phyloP scores from a whole-genome alignment of 2,797 vertebrate genomes.

The Halcyon chelicuti region DNA sequence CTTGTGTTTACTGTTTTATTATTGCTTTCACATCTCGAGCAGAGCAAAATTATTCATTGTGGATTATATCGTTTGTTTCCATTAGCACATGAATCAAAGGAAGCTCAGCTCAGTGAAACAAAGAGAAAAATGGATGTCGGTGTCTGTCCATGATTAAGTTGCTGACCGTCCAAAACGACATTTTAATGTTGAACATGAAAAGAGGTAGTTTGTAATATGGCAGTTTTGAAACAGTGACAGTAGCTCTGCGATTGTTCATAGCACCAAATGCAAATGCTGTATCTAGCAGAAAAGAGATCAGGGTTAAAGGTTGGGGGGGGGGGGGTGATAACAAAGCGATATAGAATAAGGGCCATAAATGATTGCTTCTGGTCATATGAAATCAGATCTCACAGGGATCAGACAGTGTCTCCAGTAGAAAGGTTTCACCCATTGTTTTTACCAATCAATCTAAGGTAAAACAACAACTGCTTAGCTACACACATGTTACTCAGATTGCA shows the following conservation, averaged over 20 bases:
- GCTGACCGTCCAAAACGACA: conserved; percentile 16
- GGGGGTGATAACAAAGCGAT: neutral
- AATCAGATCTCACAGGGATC: neutral
- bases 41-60: conserved; percentile 57
- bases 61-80: conserved; percentile 29
- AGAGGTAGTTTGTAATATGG: neutral
- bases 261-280: neutral
- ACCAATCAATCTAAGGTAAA: neutral
- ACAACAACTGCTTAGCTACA: neutral
- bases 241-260: neutral
- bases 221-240: neutral
- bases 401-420: neutral
- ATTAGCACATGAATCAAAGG: conserved; percentile 61
- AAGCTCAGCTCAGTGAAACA: conserved; percentile 41
- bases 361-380: neutral
- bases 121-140: neutral
- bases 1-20: conserved; percentile 57
- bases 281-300: neutral
- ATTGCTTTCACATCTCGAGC: conserved; percentile 45
- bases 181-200: conserved; percentile 13
- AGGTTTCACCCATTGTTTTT: neutral
- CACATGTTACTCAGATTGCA: neutral
- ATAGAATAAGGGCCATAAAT: neutral
- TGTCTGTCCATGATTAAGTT: conserved; percentile 17
- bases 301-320: neutral